A percentile compares a stretch with the other conserved stretches of the same genome.
phyloP scores from a whole-genome alignment of 2,113 vertebrate genomes.

The Rhinolophus sinicus region DNA sequence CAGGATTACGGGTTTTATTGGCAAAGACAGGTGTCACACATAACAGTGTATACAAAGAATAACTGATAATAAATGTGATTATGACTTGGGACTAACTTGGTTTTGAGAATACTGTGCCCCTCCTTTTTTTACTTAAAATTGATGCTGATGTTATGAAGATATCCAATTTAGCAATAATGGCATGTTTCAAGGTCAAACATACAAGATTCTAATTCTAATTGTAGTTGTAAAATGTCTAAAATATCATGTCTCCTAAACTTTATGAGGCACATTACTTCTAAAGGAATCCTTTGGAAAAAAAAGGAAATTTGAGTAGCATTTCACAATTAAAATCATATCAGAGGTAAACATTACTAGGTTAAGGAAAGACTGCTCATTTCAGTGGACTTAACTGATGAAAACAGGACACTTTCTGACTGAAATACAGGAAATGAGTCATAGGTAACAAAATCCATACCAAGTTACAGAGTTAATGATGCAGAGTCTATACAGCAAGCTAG shows the following conservation, averaged over 20 bases:
- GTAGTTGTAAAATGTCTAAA: not conserved
- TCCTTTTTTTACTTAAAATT: not conserved
- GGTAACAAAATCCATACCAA: not conserved
- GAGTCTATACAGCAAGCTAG: rapidly evolving
- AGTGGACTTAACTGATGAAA: not conserved
- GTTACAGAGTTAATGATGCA: no score
- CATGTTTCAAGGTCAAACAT: not conserved
- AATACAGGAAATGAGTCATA: not conserved
- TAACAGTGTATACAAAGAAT: constrained; percentile 38
- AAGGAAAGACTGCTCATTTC: not conserved
- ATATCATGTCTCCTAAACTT: not conserved
- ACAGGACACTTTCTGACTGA: not conserved
- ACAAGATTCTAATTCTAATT: not conserved
- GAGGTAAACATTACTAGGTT: not conserved
- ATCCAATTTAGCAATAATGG: not conserved
- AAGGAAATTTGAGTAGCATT: not conserved
- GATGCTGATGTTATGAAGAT: not conserved
- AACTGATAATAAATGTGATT: constrained; percentile 50
- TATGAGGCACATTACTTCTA: not conserved
- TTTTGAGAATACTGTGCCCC: not conserved
- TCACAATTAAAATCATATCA: not conserved
- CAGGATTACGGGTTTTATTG: constrained; percentile 63
- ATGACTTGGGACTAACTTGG: constrained; percentile 10
- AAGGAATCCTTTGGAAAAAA: not conserved
- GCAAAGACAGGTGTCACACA: constrained; percentile 51